Percentiles rank a stretch among this genome's conserved stretches.
Evolutionary conservation across 1,140 invertebrate species (phyloP).

Genomic region (Drosophila rufa): DNA sequence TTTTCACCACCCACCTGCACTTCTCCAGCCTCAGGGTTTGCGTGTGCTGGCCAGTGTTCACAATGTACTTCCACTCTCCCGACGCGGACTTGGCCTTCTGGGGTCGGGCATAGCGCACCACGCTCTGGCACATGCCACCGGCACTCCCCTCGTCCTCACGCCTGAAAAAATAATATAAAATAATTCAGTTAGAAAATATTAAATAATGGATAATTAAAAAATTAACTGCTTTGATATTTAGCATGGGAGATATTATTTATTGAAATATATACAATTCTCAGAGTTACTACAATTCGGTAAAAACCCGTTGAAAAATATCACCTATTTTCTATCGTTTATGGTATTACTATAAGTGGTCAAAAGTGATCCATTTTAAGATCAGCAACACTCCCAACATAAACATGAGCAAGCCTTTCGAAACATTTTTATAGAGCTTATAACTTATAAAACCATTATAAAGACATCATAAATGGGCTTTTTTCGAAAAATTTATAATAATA

Average conservation of each 20-base stretch:
- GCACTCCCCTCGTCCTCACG: constrained; percentile 86
- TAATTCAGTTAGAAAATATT: background rate
- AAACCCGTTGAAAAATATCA: background rate
- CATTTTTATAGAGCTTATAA: background rate
- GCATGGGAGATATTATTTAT: background rate
- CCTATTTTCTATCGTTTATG: background rate
- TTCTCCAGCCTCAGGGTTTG: constrained; percentile 94
- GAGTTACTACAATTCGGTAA: background rate
- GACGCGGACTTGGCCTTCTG: constrained; percentile 92
- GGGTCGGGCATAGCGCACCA: constrained; percentile 92
- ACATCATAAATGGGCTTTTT: background rate
- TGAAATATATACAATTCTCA: too few relatives aligned
- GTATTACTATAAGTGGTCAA: background rate
- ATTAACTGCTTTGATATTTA: accelerated
- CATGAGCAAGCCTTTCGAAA: background rate
- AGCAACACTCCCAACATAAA: too few relatives aligned
- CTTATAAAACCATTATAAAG: background rate
- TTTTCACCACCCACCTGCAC: constrained; percentile 88
- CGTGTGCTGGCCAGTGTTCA: constrained; percentile 94
- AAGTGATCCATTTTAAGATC: background rate
- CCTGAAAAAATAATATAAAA: constrained; percentile 70
- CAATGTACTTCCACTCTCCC: constrained; percentile 94
- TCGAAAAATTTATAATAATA: background rate
- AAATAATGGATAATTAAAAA: background rate
- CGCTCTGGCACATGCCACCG: constrained; percentile 91